Percentiles rank a stretch among this genome's conserved stretches.
These are phyloP conservation scores for Pangasius sanitwongsei DNA, from an alignment of 2,797 vertebrate species.

Conservation along the genomic window DNA sequence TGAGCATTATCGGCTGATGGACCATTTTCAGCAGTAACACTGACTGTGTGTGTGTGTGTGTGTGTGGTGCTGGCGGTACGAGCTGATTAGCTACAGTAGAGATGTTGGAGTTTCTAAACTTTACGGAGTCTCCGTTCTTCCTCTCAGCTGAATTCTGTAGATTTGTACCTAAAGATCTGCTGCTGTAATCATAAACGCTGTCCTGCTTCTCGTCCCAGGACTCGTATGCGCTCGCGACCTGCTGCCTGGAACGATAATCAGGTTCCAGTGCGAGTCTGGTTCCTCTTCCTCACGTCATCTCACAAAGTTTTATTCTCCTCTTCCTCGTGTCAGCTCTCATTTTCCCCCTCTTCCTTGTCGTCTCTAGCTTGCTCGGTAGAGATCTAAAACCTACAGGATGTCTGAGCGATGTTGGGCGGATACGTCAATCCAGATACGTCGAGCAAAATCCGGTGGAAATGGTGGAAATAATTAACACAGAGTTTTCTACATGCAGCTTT, in stretches of 20 bases:
- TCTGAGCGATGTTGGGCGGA: background rate
- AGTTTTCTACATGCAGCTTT: background rate
- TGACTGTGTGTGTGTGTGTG: background rate
- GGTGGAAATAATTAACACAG: background rate
- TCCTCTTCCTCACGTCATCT: background rate
- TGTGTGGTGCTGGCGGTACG: too few species aligned
- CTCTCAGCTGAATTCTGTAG: background rate
- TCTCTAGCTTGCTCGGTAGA: background rate
- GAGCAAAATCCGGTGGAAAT: background rate
- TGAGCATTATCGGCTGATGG: too few species aligned
- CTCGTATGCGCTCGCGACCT: background rate
- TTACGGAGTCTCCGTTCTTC: background rate
- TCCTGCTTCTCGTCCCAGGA: background rate
- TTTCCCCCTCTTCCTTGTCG: background rate
- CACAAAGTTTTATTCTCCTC: background rate
- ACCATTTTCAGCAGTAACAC: background rate
- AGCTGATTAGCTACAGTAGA: background rate
- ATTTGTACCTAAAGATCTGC: background rate
- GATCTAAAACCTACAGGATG: background rate
- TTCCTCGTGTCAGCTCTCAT: background rate
- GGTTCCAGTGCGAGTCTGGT: background rate
- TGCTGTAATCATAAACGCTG: background rate
- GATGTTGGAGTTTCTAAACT: background rate
- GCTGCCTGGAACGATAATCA: background rate
- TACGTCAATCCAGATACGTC: background rate